These are phyloP conservation scores for Protophormia terraenovae DNA, from an alignment of 2,888 invertebrate species.

Conservation along the genomic window DNA sequence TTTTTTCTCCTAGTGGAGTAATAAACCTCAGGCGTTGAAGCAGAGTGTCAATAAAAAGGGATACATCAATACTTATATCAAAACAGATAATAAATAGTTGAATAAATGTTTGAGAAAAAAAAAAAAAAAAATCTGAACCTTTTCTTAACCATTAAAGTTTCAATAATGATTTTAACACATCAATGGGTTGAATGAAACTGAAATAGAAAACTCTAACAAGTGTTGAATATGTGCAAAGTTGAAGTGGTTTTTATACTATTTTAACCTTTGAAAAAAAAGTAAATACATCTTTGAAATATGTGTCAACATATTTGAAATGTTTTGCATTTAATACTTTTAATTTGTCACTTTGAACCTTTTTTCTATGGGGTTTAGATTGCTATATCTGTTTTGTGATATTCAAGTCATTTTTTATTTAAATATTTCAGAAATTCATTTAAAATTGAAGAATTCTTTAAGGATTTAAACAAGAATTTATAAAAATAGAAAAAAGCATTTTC, in stretches of 20 bases:
- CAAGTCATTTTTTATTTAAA: background rate
- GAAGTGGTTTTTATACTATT: background rate
- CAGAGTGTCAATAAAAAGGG: conserved; percentile 56
- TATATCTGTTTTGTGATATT: no score
- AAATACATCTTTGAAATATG: background rate
- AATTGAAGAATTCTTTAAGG: background rate
- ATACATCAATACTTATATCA: conserved; percentile 26
- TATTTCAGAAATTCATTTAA: background rate
- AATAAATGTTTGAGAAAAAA: background rate
- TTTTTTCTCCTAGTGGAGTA: background rate
- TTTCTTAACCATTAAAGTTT: conserved; percentile 12
- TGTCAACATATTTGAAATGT: background rate
- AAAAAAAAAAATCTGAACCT: background rate
- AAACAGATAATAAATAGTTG: background rate
- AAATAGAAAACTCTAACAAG: background rate
- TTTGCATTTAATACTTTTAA: background rate
- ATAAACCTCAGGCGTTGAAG: conserved; percentile 69
- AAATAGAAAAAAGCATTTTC: no score
- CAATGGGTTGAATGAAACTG: background rate
- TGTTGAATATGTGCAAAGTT: background rate
- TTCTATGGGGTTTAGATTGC: background rate
- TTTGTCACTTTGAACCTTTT: background rate
- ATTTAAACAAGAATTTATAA: no score
- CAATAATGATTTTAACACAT: conserved; percentile 12
- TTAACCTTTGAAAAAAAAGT: background rate